A percentile compares a stretch with the other conserved stretches of the same genome.
These are phyloP conservation scores for Nothura maculosa DNA, from an alignment of 2,797 vertebrate species.

Conservation along the genomic window DNA sequence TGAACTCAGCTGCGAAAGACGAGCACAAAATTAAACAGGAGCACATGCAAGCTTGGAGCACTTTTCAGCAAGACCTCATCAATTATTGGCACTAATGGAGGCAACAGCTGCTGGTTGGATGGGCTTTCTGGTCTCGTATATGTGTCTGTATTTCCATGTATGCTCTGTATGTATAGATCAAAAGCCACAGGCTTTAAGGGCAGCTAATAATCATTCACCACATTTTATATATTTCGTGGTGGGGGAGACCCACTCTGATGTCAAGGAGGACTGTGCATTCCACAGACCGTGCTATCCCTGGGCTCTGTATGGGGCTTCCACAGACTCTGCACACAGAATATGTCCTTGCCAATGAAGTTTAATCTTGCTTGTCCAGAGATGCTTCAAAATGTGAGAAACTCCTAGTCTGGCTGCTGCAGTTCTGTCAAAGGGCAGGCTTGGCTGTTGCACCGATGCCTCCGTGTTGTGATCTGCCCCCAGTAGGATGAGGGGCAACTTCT, in stretches of 20 bases:
- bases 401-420: neutral
- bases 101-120: fast-evolving
- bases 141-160: fast-evolving
- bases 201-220: neutral
- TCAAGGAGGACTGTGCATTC: fast-evolving
- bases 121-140: neutral
- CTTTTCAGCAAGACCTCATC: neutral
- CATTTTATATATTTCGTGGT: fast-evolving
- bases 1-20: slow-evolving; percentile 18
- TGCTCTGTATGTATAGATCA: neutral
- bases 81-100: neutral
- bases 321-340: neutral
- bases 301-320: fast-evolving
- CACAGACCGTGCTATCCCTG: fast-evolving
- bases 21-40: neutral
- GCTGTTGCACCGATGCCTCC: neutral
- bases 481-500: neutral
- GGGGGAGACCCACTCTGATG: neutral
- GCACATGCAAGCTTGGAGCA: neutral
- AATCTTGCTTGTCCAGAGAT: neutral
- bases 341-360: neutral
- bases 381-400: neutral
- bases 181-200: neutral
- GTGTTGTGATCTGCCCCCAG: neutral
- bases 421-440: neutral